These are phyloP conservation scores for Heliothis virescens DNA, from an alignment of 1,140 invertebrate genomes.

Conservation along the genomic window DNA sequence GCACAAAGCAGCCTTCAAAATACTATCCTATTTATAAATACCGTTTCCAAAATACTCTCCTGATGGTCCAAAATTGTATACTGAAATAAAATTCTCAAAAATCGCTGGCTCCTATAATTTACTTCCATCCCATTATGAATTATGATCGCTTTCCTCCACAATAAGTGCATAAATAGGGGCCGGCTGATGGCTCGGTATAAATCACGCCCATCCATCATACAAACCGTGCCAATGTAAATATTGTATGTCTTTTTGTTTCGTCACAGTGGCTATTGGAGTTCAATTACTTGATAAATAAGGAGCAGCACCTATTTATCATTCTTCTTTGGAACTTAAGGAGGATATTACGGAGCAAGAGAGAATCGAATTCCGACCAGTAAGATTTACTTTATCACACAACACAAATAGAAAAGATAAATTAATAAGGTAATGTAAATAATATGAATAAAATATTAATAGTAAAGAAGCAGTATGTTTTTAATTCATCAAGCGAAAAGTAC, in stretches of 20 bases:
- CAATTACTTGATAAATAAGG: not conserved
- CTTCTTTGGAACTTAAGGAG: not conserved
- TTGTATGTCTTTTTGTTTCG: conserved; percentile 21
- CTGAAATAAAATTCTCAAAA: not conserved
- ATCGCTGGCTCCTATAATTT: conserved; percentile 52
- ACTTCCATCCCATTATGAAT: conserved; percentile 70
- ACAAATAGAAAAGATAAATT: too few species aligned
- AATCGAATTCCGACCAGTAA: too few species aligned
- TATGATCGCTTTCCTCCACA: conserved; percentile 82
- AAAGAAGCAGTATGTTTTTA: too few species aligned
- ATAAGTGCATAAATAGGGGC: conserved; percentile 83
- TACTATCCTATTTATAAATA: too few species aligned
- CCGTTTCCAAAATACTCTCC: too few species aligned
- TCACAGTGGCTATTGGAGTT: not conserved
- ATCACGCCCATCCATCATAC: conserved; percentile 80
- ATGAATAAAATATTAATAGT: too few species aligned
- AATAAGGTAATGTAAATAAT: too few species aligned
- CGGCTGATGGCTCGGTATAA: conserved; percentile 76
- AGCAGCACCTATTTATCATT: not conserved
- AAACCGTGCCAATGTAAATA: conserved; percentile 44
- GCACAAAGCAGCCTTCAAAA: too few species aligned
- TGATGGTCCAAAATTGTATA: too few species aligned
- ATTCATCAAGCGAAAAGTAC: too few species aligned
- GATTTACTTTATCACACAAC: too few species aligned
- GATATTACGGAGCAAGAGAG: too few species aligned